Percentiles rank a stretch among this genome's conserved stretches.
Conservation (phyloP, 2,797 vertebrate species). For the Sandelia bainsii region DNA sequence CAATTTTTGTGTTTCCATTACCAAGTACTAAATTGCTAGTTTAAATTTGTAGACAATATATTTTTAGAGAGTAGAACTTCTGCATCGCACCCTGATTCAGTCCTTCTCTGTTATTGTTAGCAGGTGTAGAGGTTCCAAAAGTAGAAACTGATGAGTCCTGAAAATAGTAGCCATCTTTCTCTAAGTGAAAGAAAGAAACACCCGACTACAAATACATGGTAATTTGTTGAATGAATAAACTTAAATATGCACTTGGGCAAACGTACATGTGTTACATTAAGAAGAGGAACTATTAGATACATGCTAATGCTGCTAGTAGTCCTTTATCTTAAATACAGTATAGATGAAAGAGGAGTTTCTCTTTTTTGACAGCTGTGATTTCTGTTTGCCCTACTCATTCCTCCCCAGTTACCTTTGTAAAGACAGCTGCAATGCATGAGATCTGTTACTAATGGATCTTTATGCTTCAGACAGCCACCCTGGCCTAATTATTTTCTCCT, state of each 20-base stretch:
- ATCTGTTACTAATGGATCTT: slow-evolving; percentile 69
- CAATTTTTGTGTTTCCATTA: neutral
- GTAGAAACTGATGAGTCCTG: slow-evolving; percentile 47
- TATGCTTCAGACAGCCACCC: slow-evolving; percentile 49
- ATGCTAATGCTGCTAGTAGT: neutral
- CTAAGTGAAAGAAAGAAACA: neutral
- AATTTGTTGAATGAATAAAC: slow-evolving; percentile 7
- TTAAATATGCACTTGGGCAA: slow-evolving; percentile 7
- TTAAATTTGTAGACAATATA: slow-evolving; percentile 4
- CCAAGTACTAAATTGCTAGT: neutral
- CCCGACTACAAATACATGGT: neutral
- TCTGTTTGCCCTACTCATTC: slow-evolving; percentile 28
- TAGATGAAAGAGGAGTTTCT: neutral
- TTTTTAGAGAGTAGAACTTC: slow-evolving; percentile 2
- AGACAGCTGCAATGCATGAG: slow-evolving; percentile 47
- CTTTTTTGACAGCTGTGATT: slow-evolving; percentile 11
- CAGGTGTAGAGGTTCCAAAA: slow-evolving; percentile 50
- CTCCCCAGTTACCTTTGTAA: slow-evolving; percentile 42
- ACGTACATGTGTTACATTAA: neutral
- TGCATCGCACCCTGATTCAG: slow-evolving; percentile 37
- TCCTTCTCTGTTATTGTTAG: slow-evolving; percentile 52
- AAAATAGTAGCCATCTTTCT: slow-evolving; percentile 3
- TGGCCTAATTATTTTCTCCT: slow-evolving; percentile 61
- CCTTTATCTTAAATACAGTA: slow-evolving; percentile 6
- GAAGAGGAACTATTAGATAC: neutral